Evolutionary conservation across 2,113 vertebrate genomes (phyloP).

Genomic region (Trinectes maculatus): DNA sequence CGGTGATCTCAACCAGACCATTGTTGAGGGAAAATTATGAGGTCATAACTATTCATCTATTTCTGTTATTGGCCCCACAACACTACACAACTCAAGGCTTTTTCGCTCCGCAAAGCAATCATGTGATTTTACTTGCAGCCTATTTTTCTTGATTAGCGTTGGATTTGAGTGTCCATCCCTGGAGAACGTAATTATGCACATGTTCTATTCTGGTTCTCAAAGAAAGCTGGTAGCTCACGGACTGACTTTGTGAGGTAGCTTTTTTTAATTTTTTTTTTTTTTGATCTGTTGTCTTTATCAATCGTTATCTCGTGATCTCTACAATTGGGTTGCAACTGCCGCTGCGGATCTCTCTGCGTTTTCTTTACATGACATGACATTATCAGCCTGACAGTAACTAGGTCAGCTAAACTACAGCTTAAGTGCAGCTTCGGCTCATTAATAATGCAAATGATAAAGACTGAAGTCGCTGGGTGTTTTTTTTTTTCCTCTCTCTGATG

Average conservation of each 20-base stretch:
- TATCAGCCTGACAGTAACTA: slow-evolving; percentile 55
- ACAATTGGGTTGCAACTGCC: background rate
- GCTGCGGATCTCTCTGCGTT: background rate
- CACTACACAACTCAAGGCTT: background rate
- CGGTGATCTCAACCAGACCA: slow-evolving; percentile 22
- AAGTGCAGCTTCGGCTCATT: slow-evolving; percentile 69
- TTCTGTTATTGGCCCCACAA: slow-evolving; percentile 9
- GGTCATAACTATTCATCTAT: slow-evolving; percentile 48
- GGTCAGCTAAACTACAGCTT: slow-evolving; percentile 70
- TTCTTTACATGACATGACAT: slow-evolving; percentile 9
- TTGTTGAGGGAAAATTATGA: slow-evolving; percentile 45
- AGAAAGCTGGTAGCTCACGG: slow-evolving; percentile 1
- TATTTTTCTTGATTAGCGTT: slow-evolving; percentile 26
- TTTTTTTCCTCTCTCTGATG: slow-evolving; percentile 34
- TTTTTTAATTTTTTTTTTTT: background rate
- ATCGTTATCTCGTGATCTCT: background rate
- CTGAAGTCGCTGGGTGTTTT: slow-evolving; percentile 37
- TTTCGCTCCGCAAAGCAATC: slow-evolving; percentile 39
- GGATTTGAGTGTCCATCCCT: background rate
- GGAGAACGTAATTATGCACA: slow-evolving; percentile 23
- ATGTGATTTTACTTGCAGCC: slow-evolving; percentile 19
- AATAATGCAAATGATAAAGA: slow-evolving; percentile 70
- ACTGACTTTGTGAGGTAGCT: background rate
- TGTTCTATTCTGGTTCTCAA: slow-evolving; percentile 1
- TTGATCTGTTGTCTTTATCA: background rate